phyloP scores from a whole-genome alignment of 2,797 vertebrate genomes.

The Mycteria americana region DNA sequence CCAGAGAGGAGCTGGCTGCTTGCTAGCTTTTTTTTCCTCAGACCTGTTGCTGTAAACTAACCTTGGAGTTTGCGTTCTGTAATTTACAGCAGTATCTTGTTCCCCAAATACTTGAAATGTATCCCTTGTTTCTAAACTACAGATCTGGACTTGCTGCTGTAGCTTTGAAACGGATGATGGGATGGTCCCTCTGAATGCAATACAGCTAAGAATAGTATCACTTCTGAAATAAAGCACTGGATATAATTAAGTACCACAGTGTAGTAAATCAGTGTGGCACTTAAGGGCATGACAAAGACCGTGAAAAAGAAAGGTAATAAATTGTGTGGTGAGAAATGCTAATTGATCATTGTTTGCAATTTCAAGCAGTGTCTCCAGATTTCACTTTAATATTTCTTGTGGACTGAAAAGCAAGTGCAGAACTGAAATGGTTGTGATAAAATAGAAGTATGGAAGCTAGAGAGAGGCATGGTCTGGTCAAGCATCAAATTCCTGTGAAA shows the following conservation, averaged over 20 bases:
- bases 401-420: not conserved
- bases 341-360: constrained; percentile 8
- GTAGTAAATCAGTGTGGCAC: constrained; percentile 37
- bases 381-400: constrained; percentile 9
- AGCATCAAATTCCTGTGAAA: not conserved
- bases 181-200: not conserved
- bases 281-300: constrained; percentile 3
- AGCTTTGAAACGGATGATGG: not conserved
- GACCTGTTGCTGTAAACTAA: not conserved
- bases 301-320: constrained; percentile 7
- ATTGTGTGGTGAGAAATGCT: not conserved
- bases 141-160: not conserved
- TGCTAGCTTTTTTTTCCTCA: not conserved
- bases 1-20: not conserved
- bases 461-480: not conserved
- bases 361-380: constrained; percentile 2
- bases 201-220: not conserved
- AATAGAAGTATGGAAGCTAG: not conserved
- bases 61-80: not conserved
- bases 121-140: not conserved
- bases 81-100: not conserved
- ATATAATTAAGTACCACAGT: constrained; percentile 9
- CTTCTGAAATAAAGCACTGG: not conserved
- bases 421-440: not conserved
- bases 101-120: not conserved